A percentile compares a stretch with the other conserved stretches of the same genome.
Evolutionary conservation across 2,797 vertebrate genomes (phyloP).

Genomic region (Ceyx erithaca): DNA sequence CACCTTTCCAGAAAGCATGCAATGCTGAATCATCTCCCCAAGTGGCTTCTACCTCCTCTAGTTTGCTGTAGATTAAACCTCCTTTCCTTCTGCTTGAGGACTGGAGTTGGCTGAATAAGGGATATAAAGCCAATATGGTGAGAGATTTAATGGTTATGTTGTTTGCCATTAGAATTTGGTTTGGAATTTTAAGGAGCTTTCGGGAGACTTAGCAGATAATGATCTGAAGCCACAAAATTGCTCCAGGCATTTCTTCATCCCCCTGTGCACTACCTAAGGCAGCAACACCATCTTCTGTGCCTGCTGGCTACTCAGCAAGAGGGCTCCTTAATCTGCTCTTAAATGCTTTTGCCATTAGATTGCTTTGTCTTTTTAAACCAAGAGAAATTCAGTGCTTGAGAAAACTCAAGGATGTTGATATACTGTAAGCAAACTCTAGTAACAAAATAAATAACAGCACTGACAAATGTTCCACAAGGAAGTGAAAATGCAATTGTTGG

Average conservation of each 20-base stretch:
- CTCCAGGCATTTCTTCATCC: constrained; percentile 24
- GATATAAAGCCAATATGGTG: not conserved
- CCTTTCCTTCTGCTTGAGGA: not conserved
- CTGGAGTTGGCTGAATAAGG: not conserved
- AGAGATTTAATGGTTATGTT: not conserved
- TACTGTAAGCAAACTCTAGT: not conserved
- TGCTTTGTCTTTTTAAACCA: not conserved
- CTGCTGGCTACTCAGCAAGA: not conserved
- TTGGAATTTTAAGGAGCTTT: constrained; percentile 59
- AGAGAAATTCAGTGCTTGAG: not conserved
- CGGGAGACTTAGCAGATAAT: constrained; percentile 5
- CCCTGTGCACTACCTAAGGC: not conserved
- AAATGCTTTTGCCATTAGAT: not conserved
- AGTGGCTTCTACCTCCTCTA: not conserved
- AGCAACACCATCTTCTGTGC: not conserved
- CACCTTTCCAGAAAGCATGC: not conserved
- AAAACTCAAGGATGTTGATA: not conserved
- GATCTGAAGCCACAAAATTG: constrained; percentile 43
- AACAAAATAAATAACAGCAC: not conserved
- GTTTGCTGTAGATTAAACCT: not conserved
- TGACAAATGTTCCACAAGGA: not conserved
- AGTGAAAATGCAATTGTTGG: not conserved
- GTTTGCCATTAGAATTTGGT: constrained; percentile 67
- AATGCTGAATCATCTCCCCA: not conserved
- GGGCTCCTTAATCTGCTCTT: not conserved